Evolutionary conservation across 2,113 vertebrate genomes (phyloP), one percentile per base, ranked within the genome.

Genomic region (Clinocottus analis): DNA sequence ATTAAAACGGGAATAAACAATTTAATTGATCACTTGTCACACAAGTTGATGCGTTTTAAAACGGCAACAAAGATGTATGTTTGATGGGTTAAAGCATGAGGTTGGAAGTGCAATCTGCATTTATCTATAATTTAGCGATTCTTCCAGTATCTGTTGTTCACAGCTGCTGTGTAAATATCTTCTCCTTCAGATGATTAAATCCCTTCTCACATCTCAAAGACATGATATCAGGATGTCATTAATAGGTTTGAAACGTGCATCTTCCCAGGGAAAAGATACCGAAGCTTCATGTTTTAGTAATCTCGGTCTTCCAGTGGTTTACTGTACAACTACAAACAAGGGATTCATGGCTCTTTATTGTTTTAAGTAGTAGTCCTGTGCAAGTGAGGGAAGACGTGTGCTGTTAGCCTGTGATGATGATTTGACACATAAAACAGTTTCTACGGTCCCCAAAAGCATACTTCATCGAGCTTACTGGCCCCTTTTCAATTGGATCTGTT

Each of bases 401-500:
- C 17, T 21, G 6, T 47, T 47, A 17, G 45, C 19, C 47, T 49
- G 35, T 23, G 12, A 70, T 27, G 13, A 23, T 5, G 43, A n/a
- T 62, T 25, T 55, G 14, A 41, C 2, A 53, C 2, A 47, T 37
- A 23, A 63, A 35, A 25, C 9, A 3, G 17, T 49, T 58, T 82
- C 2, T 14, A 10, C 0, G 1, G n/a, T 9, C 19, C 27, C 43
- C 21, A 29, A 35, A 45, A 65, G 17, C 29, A 17, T 39, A 63
- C 11, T 8, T 66, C n/a, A 37, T 31, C 58, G 12, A n/a, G 21
- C 27, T 29, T 13, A 17, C 13, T 47, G 37, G 64, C 14, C 31
- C 21, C 2, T 17, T 66, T 76, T 66, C 53, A 55, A 25, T 49
- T 67, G 23, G 17, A 63, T 77, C 31, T 66, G 17, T 35, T 23